These are phyloP conservation scores for Coelinius sp. DNA, from an alignment of 2,888 invertebrate species.

Conservation along the genomic window DNA sequence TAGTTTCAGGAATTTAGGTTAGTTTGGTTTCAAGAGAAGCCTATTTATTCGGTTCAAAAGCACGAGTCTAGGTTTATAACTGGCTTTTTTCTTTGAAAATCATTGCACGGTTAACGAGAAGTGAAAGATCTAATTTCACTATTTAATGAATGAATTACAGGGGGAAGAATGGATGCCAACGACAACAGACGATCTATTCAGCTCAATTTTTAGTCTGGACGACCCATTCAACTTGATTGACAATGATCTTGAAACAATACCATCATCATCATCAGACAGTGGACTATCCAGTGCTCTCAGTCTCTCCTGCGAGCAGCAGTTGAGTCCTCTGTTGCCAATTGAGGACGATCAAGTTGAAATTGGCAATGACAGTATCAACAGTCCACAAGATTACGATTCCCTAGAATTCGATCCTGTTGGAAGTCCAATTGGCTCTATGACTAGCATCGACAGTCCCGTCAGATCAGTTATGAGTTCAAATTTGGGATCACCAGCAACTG, in stretches of 20 bases:
- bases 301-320: slow-evolving; percentile 73
- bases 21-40: not conserved
- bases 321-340: slow-evolving; percentile 72
- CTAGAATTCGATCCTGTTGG: slow-evolving; percentile 60
- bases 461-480: slow-evolving; percentile 63
- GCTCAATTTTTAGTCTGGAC: slow-evolving; percentile 78
- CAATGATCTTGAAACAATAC: slow-evolving; percentile 74
- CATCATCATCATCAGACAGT: slow-evolving; percentile 78
- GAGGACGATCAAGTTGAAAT: slow-evolving; percentile 63
- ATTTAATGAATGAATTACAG: slow-evolving; percentile 61
- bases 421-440: slow-evolving; percentile 61
- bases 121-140: not conserved
- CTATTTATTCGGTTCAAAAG: not conserved
- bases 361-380: slow-evolving; percentile 55
- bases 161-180: slow-evolving; percentile 70
- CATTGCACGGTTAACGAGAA: not conserved
- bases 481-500: slow-evolving; percentile 60
- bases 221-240: slow-evolving; percentile 72
- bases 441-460: slow-evolving; percentile 54
- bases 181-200: slow-evolving; percentile 78
- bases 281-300: slow-evolving; percentile 76
- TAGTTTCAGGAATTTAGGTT: slow-evolving; percentile 33
- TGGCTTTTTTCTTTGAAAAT: not conserved
- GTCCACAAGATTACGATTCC: slow-evolving; percentile 55
- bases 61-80: not conserved